Percentiles rank a stretch among this genome's conserved stretches.
These are phyloP conservation scores for Archips xylosteana DNA, from an alignment of 2,888 invertebrate species.

Conservation along the genomic window DNA sequence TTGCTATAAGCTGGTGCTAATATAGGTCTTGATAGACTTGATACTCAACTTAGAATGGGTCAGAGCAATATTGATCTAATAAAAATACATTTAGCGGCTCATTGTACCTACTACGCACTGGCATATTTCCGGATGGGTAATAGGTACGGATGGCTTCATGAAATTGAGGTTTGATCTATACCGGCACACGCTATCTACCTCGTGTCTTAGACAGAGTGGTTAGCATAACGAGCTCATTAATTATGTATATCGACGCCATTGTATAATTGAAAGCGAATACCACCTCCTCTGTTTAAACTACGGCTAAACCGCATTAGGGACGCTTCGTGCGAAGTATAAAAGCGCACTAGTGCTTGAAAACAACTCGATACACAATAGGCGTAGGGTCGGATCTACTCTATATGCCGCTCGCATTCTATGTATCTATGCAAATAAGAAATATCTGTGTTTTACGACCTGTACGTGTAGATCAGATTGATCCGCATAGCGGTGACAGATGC, in stretches of 20 bases:
- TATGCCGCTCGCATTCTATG: conserved; percentile 6
- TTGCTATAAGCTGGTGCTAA: background rate
- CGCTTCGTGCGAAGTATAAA: conserved; percentile 26
- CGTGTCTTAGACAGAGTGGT: conserved; percentile 23
- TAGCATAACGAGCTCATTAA: conserved; percentile 35
- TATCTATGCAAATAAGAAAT: conserved; percentile 30
- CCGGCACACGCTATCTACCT: background rate
- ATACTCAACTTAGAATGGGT: background rate
- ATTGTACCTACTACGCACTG: background rate
- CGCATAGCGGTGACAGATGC: conserved; percentile 10
- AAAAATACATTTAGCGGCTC: background rate
- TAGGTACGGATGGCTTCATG: background rate
- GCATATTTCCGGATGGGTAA: background rate
- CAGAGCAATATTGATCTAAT: background rate
- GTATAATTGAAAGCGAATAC: conserved; percentile 38
- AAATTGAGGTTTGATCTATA: background rate
- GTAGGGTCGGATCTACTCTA: conserved; percentile 21
- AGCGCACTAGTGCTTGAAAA: conserved; percentile 34
- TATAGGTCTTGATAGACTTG: background rate
- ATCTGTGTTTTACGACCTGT: conserved; percentile 22
- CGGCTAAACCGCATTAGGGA: conserved; percentile 33
- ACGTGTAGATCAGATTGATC: conserved; percentile 19
- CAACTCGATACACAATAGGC: conserved; percentile 28
- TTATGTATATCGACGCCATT: conserved; percentile 38
- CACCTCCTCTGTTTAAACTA: conserved; percentile 35